phyloP scores from a whole-genome alignment of 1,140 invertebrate species.

The Nasonia giraulti region DNA sequence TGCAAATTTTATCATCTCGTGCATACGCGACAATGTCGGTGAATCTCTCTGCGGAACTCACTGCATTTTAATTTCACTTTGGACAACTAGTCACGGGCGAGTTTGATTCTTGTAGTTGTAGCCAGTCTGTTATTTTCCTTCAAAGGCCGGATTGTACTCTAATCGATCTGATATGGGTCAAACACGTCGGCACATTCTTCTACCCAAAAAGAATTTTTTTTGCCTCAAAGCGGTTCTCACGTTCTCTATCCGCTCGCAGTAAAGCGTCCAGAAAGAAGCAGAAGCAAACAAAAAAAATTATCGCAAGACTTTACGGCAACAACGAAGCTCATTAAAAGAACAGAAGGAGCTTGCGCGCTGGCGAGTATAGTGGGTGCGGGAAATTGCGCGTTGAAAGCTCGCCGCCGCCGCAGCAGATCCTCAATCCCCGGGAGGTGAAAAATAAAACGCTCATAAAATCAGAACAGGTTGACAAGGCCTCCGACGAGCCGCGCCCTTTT shows the following conservation, averaged over 20 bases:
- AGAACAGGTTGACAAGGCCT: slow-evolving; percentile 14
- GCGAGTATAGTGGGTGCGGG: background rate
- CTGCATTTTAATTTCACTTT: too few relatives aligned
- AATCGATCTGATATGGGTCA: background rate
- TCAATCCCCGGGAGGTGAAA: background rate
- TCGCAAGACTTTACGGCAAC: background rate
- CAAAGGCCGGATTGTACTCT: background rate
- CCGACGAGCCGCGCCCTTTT: slow-evolving; percentile 6
- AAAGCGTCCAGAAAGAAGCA: background rate
- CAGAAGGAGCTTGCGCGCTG: background rate
- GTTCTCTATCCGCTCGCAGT: background rate
- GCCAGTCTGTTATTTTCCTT: too few relatives aligned
- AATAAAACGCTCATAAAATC: slow-evolving; percentile 24
- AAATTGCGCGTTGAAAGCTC: background rate
- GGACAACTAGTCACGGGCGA: too few relatives aligned
- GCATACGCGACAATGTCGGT: too few relatives aligned
- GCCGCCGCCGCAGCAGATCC: background rate
- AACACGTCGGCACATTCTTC: background rate
- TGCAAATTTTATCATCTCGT: too few relatives aligned
- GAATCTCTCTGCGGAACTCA: too few relatives aligned
- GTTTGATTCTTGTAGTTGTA: too few relatives aligned
- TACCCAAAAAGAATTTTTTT: background rate
- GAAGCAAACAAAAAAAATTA: background rate
- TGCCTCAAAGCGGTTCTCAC: background rate
- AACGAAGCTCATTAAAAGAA: background rate